These are phyloP conservation scores for Trachelus iudaicus DNA, from an alignment of 2,888 invertebrate species.

Conservation along the genomic window DNA sequence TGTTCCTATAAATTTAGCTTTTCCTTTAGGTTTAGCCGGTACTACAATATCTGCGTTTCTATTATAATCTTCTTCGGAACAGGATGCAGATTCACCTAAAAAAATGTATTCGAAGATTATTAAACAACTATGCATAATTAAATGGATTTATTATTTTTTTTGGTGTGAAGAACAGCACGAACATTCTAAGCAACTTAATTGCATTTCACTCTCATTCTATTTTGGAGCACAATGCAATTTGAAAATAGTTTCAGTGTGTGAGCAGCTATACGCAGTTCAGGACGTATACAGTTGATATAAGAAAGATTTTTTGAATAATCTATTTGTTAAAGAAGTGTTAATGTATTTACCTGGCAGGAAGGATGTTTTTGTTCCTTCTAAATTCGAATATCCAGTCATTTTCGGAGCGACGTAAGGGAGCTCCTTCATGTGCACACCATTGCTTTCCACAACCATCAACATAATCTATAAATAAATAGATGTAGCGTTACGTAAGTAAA, in stretches of 20 bases:
- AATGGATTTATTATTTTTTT: not conserved
- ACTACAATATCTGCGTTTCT: conserved; percentile 23
- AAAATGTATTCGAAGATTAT: not conserved
- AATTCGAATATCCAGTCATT: conserved; percentile 23
- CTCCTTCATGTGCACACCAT: conserved; percentile 57
- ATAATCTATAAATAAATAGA: conserved; percentile 54
- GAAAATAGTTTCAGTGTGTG: not conserved
- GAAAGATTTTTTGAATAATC: not conserved
- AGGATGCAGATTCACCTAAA: conserved; percentile 11
- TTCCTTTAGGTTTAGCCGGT: conserved; percentile 63
- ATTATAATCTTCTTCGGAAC: conserved; percentile 27
- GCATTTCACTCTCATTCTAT: not conserved
- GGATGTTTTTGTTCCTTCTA: conserved; percentile 27
- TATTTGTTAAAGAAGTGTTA: not conserved
- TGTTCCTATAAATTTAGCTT: conserved; percentile 67
- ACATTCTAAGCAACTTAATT: not conserved
- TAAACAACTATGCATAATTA: not conserved
- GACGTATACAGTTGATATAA: not conserved
- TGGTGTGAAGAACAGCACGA: not conserved
- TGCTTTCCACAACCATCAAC: conserved; percentile 59
- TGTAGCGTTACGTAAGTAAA: conserved; percentile 30
- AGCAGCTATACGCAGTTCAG: not conserved
- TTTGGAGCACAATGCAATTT: not conserved
- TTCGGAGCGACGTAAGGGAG: conserved; percentile 46
- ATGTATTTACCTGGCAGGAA: conserved; percentile 34